Evolutionary conservation across 2,888 invertebrate species (phyloP).

Genomic region (Augiades crinisus): DNA sequence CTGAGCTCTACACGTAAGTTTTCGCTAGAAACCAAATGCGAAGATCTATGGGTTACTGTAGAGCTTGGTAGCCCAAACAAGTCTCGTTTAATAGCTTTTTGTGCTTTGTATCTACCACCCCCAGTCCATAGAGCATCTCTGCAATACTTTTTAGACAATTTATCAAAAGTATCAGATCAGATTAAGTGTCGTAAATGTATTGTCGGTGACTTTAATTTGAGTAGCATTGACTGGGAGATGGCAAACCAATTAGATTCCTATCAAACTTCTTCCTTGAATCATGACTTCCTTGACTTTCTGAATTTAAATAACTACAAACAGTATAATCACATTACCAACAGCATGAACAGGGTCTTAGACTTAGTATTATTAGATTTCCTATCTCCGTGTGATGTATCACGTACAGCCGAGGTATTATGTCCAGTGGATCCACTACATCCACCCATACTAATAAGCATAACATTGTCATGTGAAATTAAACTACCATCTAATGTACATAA

Average conservation of each 20-base stretch:
- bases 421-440: constrained; percentile 11
- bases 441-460: not conserved
- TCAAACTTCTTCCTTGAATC: not conserved
- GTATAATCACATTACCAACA: not conserved
- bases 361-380: constrained; percentile 5
- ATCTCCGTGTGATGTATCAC: not conserved
- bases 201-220: constrained; percentile 10
- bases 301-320: constrained; percentile 9
- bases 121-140: not conserved
- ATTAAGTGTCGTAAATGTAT: not conserved
- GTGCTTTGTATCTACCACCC: constrained; percentile 4
- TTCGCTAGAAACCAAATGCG: not conserved
- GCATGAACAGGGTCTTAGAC: constrained; percentile 3
- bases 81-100: not conserved
- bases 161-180: not conserved
- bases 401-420: not conserved
- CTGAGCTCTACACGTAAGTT: not conserved
- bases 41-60: constrained; percentile 3
- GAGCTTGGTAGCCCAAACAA: not conserved
- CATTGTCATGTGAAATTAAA: not conserved
- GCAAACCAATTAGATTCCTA: not conserved
- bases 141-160: not conserved
- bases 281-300: not conserved
- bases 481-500: not conserved
- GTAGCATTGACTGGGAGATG: constrained; percentile 6